A percentile compares a stretch with the other conserved stretches of the same genome.
phyloP scores from a whole-genome alignment of 2,888 invertebrate genomes.

The Cacoxenus indagator region DNA sequence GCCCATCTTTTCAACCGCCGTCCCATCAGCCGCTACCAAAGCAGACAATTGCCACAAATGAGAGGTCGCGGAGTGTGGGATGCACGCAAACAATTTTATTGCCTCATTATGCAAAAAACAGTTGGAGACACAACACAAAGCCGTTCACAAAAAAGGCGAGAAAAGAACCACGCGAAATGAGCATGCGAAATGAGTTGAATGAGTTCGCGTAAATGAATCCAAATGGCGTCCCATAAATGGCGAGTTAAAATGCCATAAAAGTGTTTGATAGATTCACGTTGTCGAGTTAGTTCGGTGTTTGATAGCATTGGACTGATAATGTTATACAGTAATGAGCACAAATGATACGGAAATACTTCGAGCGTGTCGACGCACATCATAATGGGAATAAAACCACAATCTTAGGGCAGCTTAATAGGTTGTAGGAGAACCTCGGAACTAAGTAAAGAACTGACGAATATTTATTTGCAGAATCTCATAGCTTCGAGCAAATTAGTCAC shows the following conservation, averaged over 20 bases:
- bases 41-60: constrained; percentile 63
- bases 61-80: constrained; percentile 55
- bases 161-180: not conserved
- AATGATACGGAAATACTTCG: constrained; percentile 6
- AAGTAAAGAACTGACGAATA: too few relatives aligned
- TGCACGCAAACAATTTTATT: constrained; percentile 64
- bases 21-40: not conserved
- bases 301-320: constrained; percentile 15
- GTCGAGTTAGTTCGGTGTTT: not conserved
- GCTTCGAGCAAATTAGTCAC: constrained; percentile 47
- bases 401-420: too few relatives aligned
- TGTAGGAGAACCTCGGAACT: too few relatives aligned
- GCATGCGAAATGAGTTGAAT: not conserved
- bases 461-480: not conserved
- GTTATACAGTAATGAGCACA: constrained; percentile 1
- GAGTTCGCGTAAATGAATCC: constrained; percentile 26
- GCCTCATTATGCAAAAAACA: constrained; percentile 64
- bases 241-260: constrained; percentile 39
- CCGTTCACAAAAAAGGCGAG: constrained; percentile 7
- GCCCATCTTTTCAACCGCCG: not conserved
- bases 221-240: constrained; percentile 33
- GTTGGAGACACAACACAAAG: constrained; percentile 39
- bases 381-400: not conserved
- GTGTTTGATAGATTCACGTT: constrained; percentile 9
- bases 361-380: not conserved